Percentiles rank a stretch among this genome's conserved stretches.
phyloP scores from a whole-genome alignment of 2,113 vertebrate species.

The Carlito syrichta region DNA sequence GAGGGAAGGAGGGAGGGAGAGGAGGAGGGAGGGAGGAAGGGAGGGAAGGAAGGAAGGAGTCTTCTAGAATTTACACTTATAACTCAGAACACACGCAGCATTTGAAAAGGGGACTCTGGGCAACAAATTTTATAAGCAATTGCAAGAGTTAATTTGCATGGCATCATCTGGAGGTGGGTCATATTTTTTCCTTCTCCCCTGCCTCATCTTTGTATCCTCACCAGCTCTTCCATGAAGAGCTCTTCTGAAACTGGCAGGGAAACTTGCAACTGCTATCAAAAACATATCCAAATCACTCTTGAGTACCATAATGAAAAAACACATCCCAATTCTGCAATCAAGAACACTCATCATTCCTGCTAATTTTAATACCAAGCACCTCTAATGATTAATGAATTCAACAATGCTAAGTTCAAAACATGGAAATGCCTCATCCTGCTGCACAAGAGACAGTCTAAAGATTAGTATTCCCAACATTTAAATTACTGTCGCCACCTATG shows the following conservation, averaged over 20 bases:
- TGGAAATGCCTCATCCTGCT: background rate
- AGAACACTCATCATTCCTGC: conserved; percentile 11
- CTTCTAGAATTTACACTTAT: conserved; percentile 6
- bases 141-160: background rate
- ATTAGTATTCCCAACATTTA: background rate
- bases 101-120: background rate
- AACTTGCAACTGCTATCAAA: conserved; percentile 23
- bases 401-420: background rate
- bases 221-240: background rate
- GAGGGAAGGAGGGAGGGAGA: too few species aligned
- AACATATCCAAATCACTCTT: conserved; percentile 18
- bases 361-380: conserved; percentile 61
- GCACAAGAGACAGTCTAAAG: background rate
- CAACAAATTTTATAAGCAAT: background rate
- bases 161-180: background rate
- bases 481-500: background rate
- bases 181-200: background rate
- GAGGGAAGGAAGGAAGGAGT: background rate
- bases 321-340: conserved; percentile 34
- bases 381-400: conserved; percentile 70
- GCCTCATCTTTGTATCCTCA: background rate
- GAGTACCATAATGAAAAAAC: conserved; percentile 18
- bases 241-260: conserved; percentile 27
- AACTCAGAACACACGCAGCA: background rate
- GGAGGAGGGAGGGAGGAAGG: too few species aligned